Base-by-base conservation (phyloP, 2,797 vertebrate species). In the Denticeps clupeoides region DNA sequence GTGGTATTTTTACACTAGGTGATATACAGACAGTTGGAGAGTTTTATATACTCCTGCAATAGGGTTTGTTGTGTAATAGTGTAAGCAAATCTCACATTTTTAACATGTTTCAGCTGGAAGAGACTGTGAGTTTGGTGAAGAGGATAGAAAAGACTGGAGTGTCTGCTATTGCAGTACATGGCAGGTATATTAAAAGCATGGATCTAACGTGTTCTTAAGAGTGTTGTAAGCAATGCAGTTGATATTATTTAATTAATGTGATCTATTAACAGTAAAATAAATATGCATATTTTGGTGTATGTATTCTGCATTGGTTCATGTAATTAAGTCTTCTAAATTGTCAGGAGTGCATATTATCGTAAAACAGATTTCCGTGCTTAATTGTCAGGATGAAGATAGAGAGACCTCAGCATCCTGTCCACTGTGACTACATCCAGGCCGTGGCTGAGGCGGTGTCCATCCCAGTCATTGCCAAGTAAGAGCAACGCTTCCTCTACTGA, bases 391-490 rank as follows among this genome's bases (percentile, higher is more conserved):
- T 87, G 63, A 96, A 89, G 62, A 91, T 95, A 2, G 93, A 97
- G 69, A 79, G 92, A 4, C 91, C 88, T 37, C 77, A 90, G 41
- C 91, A 99, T 43, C 88, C 90, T 1, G 78, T 99, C 49, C 90
- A 86, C 67, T 91, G 89, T 35, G 89, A 97, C 37, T 80, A 85
- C 65, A 93, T 99, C 25, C 84, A 77, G 75, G 90, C 89, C 3
- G 84, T 92, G 45, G 73, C 87, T 33, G 70, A 77, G 61, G 82
- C 83, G 0, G 74, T 96, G 37, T 89, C 89, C 37, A 72, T 99
- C 65, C 93, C 94, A 1, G 79, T 99, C 50, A 93, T 99, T 50
- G 91, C 94, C 54, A 99, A 96, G 94, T 97, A 71, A 85, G 88
- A 67, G 32, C 9, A 38, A 8, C 28, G 31, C n/a, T 1, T 31